phyloP scores from a whole-genome alignment of 1,140 invertebrate species.

The Micrasema longulum region DNA sequence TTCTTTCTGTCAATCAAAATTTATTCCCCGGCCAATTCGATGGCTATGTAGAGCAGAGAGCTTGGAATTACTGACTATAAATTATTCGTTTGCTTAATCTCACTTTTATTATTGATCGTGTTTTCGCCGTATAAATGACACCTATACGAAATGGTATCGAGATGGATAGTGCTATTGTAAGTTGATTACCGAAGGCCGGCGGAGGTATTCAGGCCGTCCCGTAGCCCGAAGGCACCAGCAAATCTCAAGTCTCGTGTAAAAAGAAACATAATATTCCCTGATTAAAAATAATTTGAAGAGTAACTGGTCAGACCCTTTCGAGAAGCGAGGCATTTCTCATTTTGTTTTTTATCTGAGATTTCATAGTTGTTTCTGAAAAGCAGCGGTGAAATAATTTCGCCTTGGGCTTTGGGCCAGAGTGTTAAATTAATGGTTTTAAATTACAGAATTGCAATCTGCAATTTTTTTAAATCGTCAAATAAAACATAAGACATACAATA shows the following conservation, averaged over 20 bases:
- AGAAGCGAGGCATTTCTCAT: neutral
- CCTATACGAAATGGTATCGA: constrained; percentile 20
- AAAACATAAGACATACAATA: too few relatives aligned
- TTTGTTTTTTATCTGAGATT: neutral
- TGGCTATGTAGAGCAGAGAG: neutral
- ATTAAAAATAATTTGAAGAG: neutral
- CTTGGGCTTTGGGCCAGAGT: constrained; percentile 20
- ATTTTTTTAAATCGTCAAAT: too few relatives aligned
- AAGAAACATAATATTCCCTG: neutral
- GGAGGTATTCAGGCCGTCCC: constrained; percentile 28
- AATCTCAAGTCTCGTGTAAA: neutral
- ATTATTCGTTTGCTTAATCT: constrained; percentile 2
- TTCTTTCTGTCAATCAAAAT: too few relatives aligned
- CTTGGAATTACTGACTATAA: neutral
- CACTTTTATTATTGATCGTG: constrained; percentile 3
- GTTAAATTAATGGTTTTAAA: constrained; percentile 1
- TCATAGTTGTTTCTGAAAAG: constrained; percentile 4
- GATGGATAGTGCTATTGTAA: constrained; percentile 27
- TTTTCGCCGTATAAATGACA: constrained; percentile 9
- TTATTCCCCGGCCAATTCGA: too few relatives aligned
- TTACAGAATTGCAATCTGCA: neutral
- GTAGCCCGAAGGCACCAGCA: constrained; percentile 9
- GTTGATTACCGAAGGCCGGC: constrained; percentile 27
- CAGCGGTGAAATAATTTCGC: constrained; percentile 10
- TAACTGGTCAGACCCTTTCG: neutral